These are phyloP conservation scores for Nesogale talazaci DNA, from an alignment of 2,113 vertebrate species.

Conservation along the genomic window DNA sequence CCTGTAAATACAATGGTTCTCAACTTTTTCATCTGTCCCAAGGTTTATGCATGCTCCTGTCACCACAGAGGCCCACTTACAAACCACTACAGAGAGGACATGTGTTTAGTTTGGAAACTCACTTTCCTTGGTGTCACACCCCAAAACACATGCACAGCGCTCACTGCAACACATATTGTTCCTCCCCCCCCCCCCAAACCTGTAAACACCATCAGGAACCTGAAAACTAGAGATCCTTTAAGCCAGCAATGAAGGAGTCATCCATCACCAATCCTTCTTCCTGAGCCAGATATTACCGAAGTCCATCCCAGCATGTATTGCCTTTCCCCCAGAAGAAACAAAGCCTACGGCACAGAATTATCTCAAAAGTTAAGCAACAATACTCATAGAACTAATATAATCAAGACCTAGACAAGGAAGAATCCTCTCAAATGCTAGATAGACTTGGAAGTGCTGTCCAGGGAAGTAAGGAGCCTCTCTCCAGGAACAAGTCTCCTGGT, in stretches of 20 bases:
- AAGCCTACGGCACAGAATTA: too few species aligned
- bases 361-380: too few species aligned
- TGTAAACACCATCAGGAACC: fast-evolving
- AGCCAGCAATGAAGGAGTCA: not conserved
- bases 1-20: not conserved
- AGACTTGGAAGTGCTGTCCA: too few species aligned
- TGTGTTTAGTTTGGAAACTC: not conserved
- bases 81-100: fast-evolving
- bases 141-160: not conserved
- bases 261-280: not conserved
- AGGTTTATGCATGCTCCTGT: fast-evolving
- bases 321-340: too few species aligned
- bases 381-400: too few species aligned
- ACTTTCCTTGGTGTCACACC: not conserved
- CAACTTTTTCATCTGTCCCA: not conserved
- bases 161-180: not conserved
- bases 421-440: too few species aligned
- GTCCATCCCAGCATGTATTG: too few species aligned
- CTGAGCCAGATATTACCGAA: not conserved
- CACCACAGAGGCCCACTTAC: too few species aligned
- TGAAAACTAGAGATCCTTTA: fast-evolving
- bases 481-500: too few species aligned
- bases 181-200: not conserved
- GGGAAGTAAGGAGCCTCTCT: too few species aligned
- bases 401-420: too few species aligned